Base-by-base conservation (phyloP, 30 jellyfish, hydroid and myxozoan genomes). In the Mastigias papua region DNA sequence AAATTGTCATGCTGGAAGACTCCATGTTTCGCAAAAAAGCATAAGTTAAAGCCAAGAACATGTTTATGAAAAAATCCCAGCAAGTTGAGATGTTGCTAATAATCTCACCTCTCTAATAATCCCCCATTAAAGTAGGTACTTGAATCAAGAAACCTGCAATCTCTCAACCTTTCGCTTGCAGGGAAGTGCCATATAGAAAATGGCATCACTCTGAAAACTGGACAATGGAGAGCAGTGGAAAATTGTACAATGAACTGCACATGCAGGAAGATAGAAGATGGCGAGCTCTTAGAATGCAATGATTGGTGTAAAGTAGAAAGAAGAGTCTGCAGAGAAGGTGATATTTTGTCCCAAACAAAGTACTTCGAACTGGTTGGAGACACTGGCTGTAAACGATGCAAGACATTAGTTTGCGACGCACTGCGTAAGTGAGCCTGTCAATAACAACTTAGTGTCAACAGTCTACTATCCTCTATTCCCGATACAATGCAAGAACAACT, bases 381-480 rank as follows among this genome's bases (percentile, higher is more conserved):
- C 0, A 84, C 81, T 15, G 93, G 93, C 35, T 84, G 93, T 78
- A 84, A 61, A 58, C 31, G 87, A 71, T 84, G 93, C 54, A 49
- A 51, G 17, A 32, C 86, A 1, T 25, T 15, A 26, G 93, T 23
- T 0, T 84, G 93, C 34, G 93, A 84, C 71, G 93, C 93, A 20
- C 17, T 84, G 19, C 11, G 90, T 80, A 25, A 80, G 82, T 80
- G 67, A 54, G 25, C 67, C 9, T 3, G 5, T 5, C 5, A 16
- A 19, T 54, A 2, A 6, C 67, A 46, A 16, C 60, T 46, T 16
- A 16, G 60, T 46, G 60, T 46, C 60, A 46, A 46, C 8, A 46
- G 60, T 6, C 8, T 16, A 46, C 60, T 46, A 46, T 8, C 60
- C 13, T 46, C 13, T n/a, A n/a, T n/a, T n/a, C n/a, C n/a, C n/a